phyloP scores from a whole-genome alignment of 2,888 invertebrate genomes.

The Hermaeophaga mercurialis region DNA sequence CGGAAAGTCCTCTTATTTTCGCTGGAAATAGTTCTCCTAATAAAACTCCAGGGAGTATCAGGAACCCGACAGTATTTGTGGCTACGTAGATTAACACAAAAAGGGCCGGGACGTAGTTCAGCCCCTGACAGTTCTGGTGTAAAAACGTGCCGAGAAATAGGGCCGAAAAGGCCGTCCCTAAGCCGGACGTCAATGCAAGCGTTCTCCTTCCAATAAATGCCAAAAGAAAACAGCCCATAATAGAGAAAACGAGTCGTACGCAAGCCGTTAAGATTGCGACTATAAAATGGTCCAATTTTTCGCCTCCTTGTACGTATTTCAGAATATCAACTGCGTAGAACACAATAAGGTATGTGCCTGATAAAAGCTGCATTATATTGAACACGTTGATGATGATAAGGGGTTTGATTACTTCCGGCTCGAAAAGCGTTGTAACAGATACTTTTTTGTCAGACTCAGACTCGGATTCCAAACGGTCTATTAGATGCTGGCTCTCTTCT shows the following conservation, averaged over 20 bases:
- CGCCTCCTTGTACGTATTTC: constrained; percentile 60
- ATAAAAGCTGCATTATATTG: constrained; percentile 73
- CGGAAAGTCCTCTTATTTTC: constrained; percentile 73
- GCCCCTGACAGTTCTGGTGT: constrained; percentile 51
- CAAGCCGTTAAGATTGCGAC: constrained; percentile 74
- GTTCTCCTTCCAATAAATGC: constrained; percentile 68
- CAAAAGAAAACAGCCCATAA: constrained; percentile 69
- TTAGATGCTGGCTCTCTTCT: constrained; percentile 67
- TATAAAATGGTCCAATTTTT: constrained; percentile 57
- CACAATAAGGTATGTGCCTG: constrained; percentile 77
- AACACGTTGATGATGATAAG: constrained; percentile 74
- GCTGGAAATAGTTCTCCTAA: constrained; percentile 77
- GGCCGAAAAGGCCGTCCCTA: constrained; percentile 70
- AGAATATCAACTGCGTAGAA: constrained; percentile 81
- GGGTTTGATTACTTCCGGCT: constrained; percentile 72
- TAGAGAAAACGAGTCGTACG: constrained; percentile 68
- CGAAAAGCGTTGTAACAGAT: constrained; percentile 53
- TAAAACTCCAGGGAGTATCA: constrained; percentile 77
- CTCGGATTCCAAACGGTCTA: constrained; percentile 66
- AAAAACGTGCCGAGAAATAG: constrained; percentile 64
- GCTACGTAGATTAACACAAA: constrained; percentile 73
- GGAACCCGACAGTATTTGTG: constrained; percentile 74
- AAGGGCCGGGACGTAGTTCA: constrained; percentile 55
- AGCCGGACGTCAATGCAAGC: constrained; percentile 69
- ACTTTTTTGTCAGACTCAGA: constrained; percentile 52